These are phyloP conservation scores for Oriolus oriolus DNA, from an alignment of 2,113 vertebrate genomes.

Conservation along the genomic window DNA sequence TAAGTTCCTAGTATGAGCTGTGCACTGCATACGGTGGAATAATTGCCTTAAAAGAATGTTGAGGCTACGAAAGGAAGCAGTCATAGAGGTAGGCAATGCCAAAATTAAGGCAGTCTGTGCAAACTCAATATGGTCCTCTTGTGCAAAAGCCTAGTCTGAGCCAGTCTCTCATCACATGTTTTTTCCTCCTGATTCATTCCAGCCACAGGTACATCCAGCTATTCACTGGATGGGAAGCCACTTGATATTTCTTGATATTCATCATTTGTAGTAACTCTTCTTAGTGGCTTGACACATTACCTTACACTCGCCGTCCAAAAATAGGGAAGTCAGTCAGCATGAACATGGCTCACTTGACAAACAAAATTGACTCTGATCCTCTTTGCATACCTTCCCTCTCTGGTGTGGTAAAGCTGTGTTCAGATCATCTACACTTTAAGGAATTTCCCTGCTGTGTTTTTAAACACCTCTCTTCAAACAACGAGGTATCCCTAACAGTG, in stretches of 20 bases:
- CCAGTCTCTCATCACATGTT: not conserved
- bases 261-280: not conserved
- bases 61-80: not conserved
- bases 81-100: constrained; percentile 7
- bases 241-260: not conserved
- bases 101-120: not conserved
- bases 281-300: not conserved
- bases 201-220: not conserved
- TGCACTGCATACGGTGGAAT: not conserved
- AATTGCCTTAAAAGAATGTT: constrained; percentile 6
- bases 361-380: not conserved
- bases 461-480: not conserved
- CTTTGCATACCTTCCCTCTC: not conserved
- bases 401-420: not conserved
- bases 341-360: not conserved
- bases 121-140: not conserved
- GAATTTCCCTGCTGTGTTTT: not conserved
- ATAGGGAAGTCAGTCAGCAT: not conserved
- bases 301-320: not conserved
- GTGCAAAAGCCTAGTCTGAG: not conserved
- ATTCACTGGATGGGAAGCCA: not conserved
- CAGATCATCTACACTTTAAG: not conserved
- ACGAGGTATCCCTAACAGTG: not conserved
- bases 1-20: not conserved
- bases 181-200: not conserved